A percentile compares a stretch with the other conserved stretches of the same genome.
Conservation (phyloP, 1,140 invertebrate genomes). For the Zaprionus kolodkinae region DNA sequence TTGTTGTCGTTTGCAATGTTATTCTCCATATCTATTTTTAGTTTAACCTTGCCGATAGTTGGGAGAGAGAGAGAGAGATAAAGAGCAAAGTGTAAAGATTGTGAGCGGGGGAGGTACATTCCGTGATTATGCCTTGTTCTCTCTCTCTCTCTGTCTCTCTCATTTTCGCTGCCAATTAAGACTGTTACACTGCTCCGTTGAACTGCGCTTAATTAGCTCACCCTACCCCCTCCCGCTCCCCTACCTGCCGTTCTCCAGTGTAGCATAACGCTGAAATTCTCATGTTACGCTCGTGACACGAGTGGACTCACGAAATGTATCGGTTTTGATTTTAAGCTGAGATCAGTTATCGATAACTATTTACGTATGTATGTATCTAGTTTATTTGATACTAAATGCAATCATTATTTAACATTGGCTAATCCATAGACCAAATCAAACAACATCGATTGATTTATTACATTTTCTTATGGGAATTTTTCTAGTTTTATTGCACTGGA, state of each 20-base stretch:
- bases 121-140: conserved; percentile 36
- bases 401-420: too few species aligned
- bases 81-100: conserved; percentile 8
- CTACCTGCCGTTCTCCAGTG: not conserved
- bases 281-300: not conserved
- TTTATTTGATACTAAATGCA: too few species aligned
- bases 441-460: not conserved
- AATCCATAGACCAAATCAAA: too few species aligned
- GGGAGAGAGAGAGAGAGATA: conserved; percentile 14
- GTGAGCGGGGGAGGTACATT: not conserved
- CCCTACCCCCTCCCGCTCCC: not conserved
- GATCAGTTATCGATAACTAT: too few species aligned
- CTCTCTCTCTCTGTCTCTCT: conserved; percentile 19
- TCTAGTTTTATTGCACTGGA: not conserved
- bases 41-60: conserved; percentile 48
- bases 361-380: too few species aligned
- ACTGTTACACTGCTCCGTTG: conserved; percentile 21
- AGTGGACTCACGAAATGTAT: too few species aligned
- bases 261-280: not conserved
- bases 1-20: conserved; percentile 42
- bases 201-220: conserved; percentile 38
- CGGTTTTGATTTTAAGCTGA: too few species aligned
- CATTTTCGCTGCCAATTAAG: conserved; percentile 37
- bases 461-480: not conserved
- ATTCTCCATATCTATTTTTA: conserved; percentile 57